Percentiles rank a stretch among this genome's conserved stretches.
These are phyloP conservation scores for Alethe diademata DNA, from an alignment of 2,113 vertebrate genomes.

Conservation along the genomic window DNA sequence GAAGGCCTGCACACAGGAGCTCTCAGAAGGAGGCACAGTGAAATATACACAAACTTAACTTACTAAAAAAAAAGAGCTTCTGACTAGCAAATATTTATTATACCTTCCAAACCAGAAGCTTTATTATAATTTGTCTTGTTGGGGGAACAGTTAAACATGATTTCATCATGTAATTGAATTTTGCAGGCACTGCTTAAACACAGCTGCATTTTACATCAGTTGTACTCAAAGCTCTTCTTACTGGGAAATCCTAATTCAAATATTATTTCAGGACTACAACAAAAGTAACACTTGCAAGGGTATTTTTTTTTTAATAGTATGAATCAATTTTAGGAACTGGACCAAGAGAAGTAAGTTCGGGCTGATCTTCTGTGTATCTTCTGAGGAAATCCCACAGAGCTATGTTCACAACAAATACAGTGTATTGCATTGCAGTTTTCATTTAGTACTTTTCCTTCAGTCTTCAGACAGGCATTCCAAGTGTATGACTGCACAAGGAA, in stretches of 20 bases:
- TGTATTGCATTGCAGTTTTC: neutral
- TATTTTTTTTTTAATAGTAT: neutral
- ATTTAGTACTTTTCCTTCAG: neutral
- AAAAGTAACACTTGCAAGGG: neutral
- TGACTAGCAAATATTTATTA: neutral
- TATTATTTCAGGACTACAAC: neutral
- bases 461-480: neutral
- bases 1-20: neutral
- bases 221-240: neutral
- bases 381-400: neutral
- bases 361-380: neutral
- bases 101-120: neutral
- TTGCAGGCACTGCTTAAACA: neutral
- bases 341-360: neutral
- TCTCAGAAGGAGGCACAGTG: neutral
- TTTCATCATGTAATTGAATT: neutral
- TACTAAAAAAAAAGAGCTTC: neutral
- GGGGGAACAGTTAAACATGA: neutral
- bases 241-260: neutral
- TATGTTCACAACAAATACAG: neutral
- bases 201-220: neutral
- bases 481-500: neutral
- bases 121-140: neutral
- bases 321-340: neutral
- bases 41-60: neutral